phyloP scores from a whole-genome alignment of 1,140 invertebrate genomes.

The Meloidogyne exigua region DNA sequence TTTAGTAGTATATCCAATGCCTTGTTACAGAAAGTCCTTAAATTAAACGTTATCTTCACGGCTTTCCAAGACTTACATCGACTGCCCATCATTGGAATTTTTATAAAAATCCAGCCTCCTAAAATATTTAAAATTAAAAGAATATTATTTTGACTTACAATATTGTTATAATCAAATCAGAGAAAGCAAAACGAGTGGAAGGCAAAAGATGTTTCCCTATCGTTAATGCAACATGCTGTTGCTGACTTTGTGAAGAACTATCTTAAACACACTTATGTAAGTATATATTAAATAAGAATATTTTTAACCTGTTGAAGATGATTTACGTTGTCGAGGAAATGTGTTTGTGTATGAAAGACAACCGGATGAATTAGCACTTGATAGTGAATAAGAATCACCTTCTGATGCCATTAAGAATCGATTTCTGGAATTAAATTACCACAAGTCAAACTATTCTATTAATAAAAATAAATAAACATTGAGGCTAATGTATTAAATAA shows the following conservation, averaged over 20 bases:
- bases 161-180: conserved; percentile 35
- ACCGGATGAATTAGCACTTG: background rate
- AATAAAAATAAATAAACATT: too few species aligned
- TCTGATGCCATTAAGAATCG: background rate
- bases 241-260: background rate
- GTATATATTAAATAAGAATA: background rate
- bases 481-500: too few species aligned
- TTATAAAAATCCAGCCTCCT: conserved; percentile 9
- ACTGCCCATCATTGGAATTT: background rate
- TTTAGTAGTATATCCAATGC: conserved; percentile 50
- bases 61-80: background rate
- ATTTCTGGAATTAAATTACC: background rate
- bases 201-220: background rate
- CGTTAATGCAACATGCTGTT: background rate
- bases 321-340: background rate
- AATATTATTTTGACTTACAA: conserved; percentile 18
- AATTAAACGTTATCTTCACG: background rate
- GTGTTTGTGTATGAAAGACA: background rate
- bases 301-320: background rate
- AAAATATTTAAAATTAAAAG: conserved; percentile 8
- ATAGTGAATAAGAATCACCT: background rate
- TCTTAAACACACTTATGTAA: background rate
- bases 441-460: background rate
- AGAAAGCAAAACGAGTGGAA: conserved; percentile 30
- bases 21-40: conserved; percentile 52